Conservation (phyloP, 2,888 invertebrate species). For the Allolobophora icterica region DNA sequence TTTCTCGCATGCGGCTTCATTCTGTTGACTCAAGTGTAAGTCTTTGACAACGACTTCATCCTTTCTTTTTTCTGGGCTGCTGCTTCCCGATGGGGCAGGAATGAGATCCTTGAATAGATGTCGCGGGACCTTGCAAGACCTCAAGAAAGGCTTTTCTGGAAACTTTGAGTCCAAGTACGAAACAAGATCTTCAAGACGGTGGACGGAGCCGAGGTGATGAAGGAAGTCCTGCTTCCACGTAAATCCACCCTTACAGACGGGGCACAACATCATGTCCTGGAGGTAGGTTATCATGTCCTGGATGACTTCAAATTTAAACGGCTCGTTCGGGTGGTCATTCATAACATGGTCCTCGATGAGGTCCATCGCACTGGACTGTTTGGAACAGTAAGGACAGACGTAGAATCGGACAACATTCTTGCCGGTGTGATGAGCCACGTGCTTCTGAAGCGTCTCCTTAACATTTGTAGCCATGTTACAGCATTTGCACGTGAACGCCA, state of each 20-base stretch:
- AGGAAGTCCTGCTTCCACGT: slow-evolving; percentile 40
- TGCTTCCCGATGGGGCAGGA: not conserved
- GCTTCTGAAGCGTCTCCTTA: slow-evolving; percentile 33
- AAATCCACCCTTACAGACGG: slow-evolving; percentile 35
- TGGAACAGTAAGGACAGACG: slow-evolving; percentile 39
- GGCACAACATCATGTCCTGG: slow-evolving; percentile 39
- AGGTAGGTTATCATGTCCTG: slow-evolving; percentile 37
- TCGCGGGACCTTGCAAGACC: slow-evolving; percentile 25
- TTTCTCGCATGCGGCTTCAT: not conserved
- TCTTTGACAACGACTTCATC: not conserved
- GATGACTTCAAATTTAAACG: slow-evolving; percentile 40
- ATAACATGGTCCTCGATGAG: slow-evolving; percentile 38
- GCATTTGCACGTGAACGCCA: slow-evolving; percentile 33
- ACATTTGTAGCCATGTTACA: slow-evolving; percentile 33
- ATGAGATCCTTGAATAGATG: slow-evolving; percentile 31
- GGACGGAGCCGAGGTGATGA: slow-evolving; percentile 34
- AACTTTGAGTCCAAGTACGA: not conserved
- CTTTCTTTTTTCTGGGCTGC: not conserved
- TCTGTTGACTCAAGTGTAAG: not conserved
- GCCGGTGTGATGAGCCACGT: slow-evolving; percentile 41
- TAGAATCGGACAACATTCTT: slow-evolving; percentile 35
- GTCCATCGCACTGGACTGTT: slow-evolving; percentile 36
- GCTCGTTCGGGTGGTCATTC: slow-evolving; percentile 32
- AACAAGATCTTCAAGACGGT: slow-evolving; percentile 33
- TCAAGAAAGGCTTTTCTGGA: slow-evolving; percentile 6